phyloP scores from a whole-genome alignment of 2,113 vertebrate genomes.

The Poicephalus gulielmi region DNA sequence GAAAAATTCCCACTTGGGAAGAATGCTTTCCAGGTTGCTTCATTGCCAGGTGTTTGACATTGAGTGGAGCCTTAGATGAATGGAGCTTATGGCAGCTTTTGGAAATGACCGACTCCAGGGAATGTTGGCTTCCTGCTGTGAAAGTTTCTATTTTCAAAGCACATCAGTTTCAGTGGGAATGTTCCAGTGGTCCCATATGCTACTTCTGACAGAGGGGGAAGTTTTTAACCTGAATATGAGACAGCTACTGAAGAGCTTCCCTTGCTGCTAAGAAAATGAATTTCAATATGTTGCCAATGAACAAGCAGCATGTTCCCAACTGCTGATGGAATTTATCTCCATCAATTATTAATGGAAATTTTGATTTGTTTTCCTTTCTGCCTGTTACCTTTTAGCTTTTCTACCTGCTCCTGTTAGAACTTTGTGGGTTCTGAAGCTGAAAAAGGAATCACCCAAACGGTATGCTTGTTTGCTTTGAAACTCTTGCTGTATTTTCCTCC shows the following conservation, averaged over 20 bases:
- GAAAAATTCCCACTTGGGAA: conserved; percentile 73
- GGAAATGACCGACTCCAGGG: conserved; percentile 81
- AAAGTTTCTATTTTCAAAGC: conserved; percentile 91
- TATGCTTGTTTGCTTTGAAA: conserved; percentile 64
- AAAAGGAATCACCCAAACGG: conserved; percentile 61
- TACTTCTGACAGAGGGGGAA: conserved; percentile 74
- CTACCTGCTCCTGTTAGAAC: conserved; percentile 40
- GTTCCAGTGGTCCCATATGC: conserved; percentile 79
- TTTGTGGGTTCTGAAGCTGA: conserved; percentile 55
- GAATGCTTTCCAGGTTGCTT: conserved; percentile 80
- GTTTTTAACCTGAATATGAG: conserved; percentile 70
- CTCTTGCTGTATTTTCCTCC: conserved; percentile 56
- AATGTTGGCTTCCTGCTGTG: conserved; percentile 84
- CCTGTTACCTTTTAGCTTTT: conserved; percentile 44
- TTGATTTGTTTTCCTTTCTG: conserved; percentile 64
- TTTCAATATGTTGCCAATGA: conserved; percentile 73
- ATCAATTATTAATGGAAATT: conserved; percentile 73
- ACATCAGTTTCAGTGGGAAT: conserved; percentile 79
- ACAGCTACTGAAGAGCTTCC: conserved; percentile 72
- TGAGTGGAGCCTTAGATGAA: conserved; percentile 83
- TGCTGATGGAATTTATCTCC: conserved; percentile 64
- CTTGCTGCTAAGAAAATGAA: conserved; percentile 74
- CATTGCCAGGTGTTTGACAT: conserved; percentile 88
- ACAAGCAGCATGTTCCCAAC: conserved; percentile 50
- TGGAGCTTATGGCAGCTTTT: conserved; percentile 82